Conservation (phyloP, 2,888 invertebrate species). For the Heliconius erato region DNA sequence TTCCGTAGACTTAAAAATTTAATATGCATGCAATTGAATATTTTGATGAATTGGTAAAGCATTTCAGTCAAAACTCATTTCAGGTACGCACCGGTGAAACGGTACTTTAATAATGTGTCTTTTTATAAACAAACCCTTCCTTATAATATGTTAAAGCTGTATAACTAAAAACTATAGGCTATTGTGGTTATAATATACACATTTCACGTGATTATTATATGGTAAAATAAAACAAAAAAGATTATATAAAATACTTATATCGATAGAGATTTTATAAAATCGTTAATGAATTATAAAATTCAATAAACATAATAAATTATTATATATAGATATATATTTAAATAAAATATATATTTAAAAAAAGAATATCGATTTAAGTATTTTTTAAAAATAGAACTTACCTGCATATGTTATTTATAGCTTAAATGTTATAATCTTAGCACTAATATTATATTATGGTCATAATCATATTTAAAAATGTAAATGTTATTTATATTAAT, state of each 20-base stretch:
- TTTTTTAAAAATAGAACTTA: conserved; percentile 12
- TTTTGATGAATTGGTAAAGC: neutral
- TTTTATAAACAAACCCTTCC: neutral
- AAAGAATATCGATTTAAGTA: conserved; percentile 1
- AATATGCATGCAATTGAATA: neutral
- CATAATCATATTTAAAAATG: neutral
- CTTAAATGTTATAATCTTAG: neutral
- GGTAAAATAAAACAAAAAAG: neutral
- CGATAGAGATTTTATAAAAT: neutral
- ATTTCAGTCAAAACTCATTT: conserved; percentile 1
- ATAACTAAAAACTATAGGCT: conserved; percentile 6
- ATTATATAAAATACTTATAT: neutral
- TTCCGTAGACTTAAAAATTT: neutral
- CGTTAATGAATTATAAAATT: no score
- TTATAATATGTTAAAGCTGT: conserved; percentile 11
- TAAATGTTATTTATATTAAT: neutral
- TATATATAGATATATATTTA: no score
- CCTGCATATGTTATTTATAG: neutral
- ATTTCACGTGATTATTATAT: conserved; percentile 4
- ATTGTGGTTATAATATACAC: conserved; percentile 3
- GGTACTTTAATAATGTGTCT: conserved; percentile 1
- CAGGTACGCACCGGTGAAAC: neutral
- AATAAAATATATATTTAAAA: no score
- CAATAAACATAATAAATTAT: no score
- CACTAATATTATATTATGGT: neutral